Evolutionary conservation across 2,797 vertebrate species (phyloP), one percentile per base, ranked within the genome.

Genomic region (Pseudocheirus occidentalis): DNA sequence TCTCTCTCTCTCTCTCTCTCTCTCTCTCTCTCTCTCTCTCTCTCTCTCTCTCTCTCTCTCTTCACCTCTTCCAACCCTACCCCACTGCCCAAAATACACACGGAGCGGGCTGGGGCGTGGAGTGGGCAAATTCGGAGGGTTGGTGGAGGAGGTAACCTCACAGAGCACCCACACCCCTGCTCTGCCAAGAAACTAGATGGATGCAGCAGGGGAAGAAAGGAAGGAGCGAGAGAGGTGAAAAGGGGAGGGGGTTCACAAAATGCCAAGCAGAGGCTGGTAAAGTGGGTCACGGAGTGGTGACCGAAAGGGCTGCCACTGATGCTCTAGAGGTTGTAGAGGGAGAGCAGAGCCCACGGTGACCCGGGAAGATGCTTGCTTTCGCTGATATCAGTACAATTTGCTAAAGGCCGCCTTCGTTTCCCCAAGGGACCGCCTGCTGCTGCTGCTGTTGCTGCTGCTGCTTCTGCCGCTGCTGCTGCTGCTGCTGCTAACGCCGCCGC

Each of bases 191-290:
- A 93, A 16, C 94, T 96, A 34, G 9, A 62, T 91, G 90, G 94
- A 91, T 94, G 94, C 91, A 66, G 95, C 92, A 54, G 89, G 94
- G 91, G 91, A 95, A 98, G 96, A 92, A 31, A n/a, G 95, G 62
- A 95, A 95, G 92, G 90, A 96, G 96, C 92, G 93, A 96, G 40
- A 62, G 95, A 97, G 97, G 96, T 95, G 96, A 94, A 97, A 95
- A 97, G 96, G 97, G 92, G 96, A 96, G 97, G 96, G 95, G 62
- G 97, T 96, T 53, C 94, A n/a, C 90, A 96, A 94, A 93, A 97
- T 92, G 16, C 94, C 95, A 50, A 89, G 16, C 92, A 97, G 94
- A 55, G 34, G 89, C 90, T 93, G 91, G 94, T 93, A 96, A 97
- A 97, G 93, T 97, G 97, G 96, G 96, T 52, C 97, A 95, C 54